Evolutionary conservation across 2,113 vertebrate species (phyloP).

Genomic region (Sceloporus undulatus): DNA sequence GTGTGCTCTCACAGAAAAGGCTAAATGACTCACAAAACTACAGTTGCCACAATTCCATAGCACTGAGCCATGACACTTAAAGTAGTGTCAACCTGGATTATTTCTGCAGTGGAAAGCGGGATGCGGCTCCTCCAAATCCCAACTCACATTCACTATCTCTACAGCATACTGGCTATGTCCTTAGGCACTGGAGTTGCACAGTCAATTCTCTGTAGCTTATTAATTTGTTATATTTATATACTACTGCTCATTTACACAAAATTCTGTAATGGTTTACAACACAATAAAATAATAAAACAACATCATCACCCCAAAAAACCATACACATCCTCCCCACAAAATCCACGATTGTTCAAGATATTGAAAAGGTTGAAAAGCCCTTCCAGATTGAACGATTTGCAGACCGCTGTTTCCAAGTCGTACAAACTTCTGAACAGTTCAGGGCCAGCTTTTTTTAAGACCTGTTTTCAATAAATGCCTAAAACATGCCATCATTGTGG

Average conservation of each 20-base stretch:
- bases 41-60: too few relatives aligned
- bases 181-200: not conserved
- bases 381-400: too few relatives aligned
- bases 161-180: not conserved
- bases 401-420: too few relatives aligned
- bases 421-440: not conserved
- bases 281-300: not conserved
- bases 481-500: not conserved
- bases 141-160: not conserved
- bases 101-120: not conserved
- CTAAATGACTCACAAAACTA: too few relatives aligned
- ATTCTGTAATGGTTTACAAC: not conserved
- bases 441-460: not conserved
- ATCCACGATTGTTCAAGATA: not conserved
- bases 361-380: too few relatives aligned
- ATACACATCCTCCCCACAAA: not conserved
- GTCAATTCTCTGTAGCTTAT: not conserved
- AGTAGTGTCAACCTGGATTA: too few relatives aligned
- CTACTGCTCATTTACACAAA: not conserved
- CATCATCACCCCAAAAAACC: too few relatives aligned
- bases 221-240: not conserved
- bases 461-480: not conserved
- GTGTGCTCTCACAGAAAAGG: too few relatives aligned
- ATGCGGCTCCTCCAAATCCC: not conserved
- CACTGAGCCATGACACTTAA: too few relatives aligned